A percentile compares a stretch with the other conserved stretches of the same genome.
These are phyloP conservation scores for Cyrtodaria siliqua DNA, from an alignment of 2,888 invertebrate genomes.

Conservation along the genomic window DNA sequence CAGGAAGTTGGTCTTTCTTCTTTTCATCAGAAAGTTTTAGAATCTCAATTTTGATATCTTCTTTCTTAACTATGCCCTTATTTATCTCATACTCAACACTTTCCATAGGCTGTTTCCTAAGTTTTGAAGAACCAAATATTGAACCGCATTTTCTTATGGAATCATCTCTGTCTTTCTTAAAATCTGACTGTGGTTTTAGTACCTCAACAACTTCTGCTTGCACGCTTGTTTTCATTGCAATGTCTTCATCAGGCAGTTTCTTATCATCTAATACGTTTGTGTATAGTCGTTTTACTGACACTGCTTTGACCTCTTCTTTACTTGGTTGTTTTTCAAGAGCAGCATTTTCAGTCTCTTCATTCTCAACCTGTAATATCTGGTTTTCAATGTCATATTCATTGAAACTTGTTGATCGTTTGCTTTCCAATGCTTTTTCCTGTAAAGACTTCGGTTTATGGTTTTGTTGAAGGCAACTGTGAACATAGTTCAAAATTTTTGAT, in stretches of 20 bases:
- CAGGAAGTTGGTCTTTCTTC: neutral
- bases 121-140: slow-evolving; percentile 31
- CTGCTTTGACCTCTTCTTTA: neutral
- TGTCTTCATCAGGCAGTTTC: neutral
- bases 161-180: slow-evolving; percentile 30
- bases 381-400: neutral
- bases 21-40: too few relatives aligned
- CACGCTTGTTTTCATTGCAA: neutral
- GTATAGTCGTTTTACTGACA: too few relatives aligned
- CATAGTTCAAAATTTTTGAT: slow-evolving; percentile 16
- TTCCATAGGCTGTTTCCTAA: too few relatives aligned
- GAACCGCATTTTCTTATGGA: slow-evolving; percentile 51
- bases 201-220: neutral
- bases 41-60: too few relatives aligned
- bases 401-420: slow-evolving; percentile 2
- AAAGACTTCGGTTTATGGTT: neutral
- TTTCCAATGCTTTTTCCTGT: slow-evolving; percentile 5
- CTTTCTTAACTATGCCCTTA: too few relatives aligned
- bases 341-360: neutral
- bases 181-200: neutral
- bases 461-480: slow-evolving; percentile 15
- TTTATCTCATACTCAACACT: too few relatives aligned
- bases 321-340: neutral
- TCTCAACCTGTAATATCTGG: neutral
- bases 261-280: neutral